A percentile compares a stretch with the other conserved stretches of the same genome.
Conservation (phyloP, 2,797 vertebrate species). For the Scomberomorus guttatus region DNA sequence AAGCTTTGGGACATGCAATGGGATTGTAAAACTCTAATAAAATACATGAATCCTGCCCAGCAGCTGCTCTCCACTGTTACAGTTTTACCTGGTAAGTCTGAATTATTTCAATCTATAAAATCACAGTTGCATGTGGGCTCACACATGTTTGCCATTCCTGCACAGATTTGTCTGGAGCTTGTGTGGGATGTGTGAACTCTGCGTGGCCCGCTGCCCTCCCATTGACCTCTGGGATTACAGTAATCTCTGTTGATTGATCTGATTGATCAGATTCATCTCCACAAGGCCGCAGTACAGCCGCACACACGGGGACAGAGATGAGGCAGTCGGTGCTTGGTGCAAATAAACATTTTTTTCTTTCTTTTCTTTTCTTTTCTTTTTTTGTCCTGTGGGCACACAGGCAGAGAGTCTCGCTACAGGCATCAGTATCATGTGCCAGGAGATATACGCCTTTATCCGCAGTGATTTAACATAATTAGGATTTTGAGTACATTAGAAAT, state of each 20-base stretch:
- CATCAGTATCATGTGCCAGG: constrained; percentile 32
- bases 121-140: neutral
- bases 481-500: constrained; percentile 17
- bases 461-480: constrained; percentile 12
- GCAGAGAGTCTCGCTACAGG: constrained; percentile 5
- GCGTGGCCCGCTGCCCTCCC: constrained; percentile 72
- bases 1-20: too few species aligned
- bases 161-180: constrained; percentile 56
- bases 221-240: constrained; percentile 77
- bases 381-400: constrained; percentile 25
- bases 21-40: neutral
- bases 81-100: neutral
- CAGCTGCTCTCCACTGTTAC: neutral
- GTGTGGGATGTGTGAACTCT: constrained; percentile 73
- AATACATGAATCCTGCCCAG: neutral
- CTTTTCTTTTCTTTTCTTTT: too few species aligned
- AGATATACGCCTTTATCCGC: constrained; percentile 25
- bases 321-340: constrained; percentile 38
- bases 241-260: constrained; percentile 84
- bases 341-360: constrained; percentile 36
- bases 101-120: constrained; percentile 2
- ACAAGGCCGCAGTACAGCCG: constrained; percentile 61
- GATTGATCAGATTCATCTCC: constrained; percentile 80
- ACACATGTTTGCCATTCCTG: constrained; percentile 53
- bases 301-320: constrained; percentile 12